Conservation (phyloP, 2,113 vertebrate genomes). For the Scartelaos histophorus region DNA sequence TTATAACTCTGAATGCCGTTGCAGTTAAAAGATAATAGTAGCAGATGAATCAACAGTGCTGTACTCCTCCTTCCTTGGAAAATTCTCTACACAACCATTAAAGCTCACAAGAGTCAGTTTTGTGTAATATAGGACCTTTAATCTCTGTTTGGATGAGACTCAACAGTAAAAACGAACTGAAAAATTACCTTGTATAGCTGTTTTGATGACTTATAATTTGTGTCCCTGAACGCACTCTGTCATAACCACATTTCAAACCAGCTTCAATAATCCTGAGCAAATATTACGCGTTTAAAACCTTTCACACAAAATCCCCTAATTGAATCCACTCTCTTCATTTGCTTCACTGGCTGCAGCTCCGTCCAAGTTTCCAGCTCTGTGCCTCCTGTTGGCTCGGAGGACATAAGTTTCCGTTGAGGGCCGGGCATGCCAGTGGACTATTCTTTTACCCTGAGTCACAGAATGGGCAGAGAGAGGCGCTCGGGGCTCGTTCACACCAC, state of each 20-base stretch:
- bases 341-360: neutral
- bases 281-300: neutral
- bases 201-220: neutral
- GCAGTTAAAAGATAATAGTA: no score
- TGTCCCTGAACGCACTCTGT: neutral
- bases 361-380: slow-evolving; percentile 48
- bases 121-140: no score
- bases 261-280: neutral
- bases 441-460: slow-evolving; percentile 47
- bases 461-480: slow-evolving; percentile 49
- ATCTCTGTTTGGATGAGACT: no score
- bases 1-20: no score
- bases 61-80: no score
- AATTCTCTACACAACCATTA: no score
- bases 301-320: neutral
- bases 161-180: no score
- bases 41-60: no score
- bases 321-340: neutral
- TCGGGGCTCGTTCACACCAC: slow-evolving; percentile 55
- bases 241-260: neutral
- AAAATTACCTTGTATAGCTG: no score
- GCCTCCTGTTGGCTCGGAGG: slow-evolving; percentile 30
- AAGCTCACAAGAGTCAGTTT: no score
- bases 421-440: slow-evolving; percentile 24
- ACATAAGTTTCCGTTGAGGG: slow-evolving; percentile 38